Evolutionary conservation across 2,888 invertebrate genomes (phyloP).

Genomic region (Sarcophaga carnaria): DNA sequence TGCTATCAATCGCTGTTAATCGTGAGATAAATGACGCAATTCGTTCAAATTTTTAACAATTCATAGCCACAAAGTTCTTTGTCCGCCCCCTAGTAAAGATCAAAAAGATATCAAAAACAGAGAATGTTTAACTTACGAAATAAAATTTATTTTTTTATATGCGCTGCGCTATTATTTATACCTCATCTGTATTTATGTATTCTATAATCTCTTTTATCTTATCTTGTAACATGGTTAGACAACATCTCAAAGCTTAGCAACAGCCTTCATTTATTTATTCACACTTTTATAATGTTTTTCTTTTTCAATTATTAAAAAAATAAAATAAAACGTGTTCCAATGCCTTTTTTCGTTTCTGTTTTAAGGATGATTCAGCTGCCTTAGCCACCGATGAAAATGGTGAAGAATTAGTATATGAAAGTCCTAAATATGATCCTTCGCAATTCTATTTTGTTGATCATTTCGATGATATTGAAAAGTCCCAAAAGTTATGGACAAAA

Average conservation of each 20-base stretch:
- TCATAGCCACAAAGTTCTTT: too few relatives aligned
- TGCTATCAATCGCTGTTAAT: too few relatives aligned
- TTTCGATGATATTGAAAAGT: slow-evolving; percentile 89
- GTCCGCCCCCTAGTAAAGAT: too few relatives aligned
- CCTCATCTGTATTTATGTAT: neutral
- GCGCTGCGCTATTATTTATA: too few relatives aligned
- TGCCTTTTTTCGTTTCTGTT: neutral
- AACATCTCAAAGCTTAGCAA: neutral
- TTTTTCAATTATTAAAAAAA: neutral
- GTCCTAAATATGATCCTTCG: slow-evolving; percentile 86
- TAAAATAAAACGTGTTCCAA: neutral
- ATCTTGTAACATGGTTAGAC: neutral
- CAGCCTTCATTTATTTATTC: neutral
- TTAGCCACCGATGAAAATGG: slow-evolving; percentile 64
- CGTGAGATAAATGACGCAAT: too few relatives aligned
- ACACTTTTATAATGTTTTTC: neutral
- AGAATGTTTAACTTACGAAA: too few relatives aligned
- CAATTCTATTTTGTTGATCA: slow-evolving; percentile 91
- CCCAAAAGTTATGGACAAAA: slow-evolving; percentile 91
- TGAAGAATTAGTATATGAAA: slow-evolving; percentile 84
- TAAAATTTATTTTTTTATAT: too few relatives aligned
- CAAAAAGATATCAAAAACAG: too few relatives aligned
- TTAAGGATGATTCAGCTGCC: slow-evolving; percentile 65
- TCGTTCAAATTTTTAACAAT: too few relatives aligned
- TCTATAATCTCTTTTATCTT: neutral